These are phyloP conservation scores for Poeciliopsis turrubarensis DNA, from an alignment of 2,113 vertebrate species.

Conservation along the genomic window DNA sequence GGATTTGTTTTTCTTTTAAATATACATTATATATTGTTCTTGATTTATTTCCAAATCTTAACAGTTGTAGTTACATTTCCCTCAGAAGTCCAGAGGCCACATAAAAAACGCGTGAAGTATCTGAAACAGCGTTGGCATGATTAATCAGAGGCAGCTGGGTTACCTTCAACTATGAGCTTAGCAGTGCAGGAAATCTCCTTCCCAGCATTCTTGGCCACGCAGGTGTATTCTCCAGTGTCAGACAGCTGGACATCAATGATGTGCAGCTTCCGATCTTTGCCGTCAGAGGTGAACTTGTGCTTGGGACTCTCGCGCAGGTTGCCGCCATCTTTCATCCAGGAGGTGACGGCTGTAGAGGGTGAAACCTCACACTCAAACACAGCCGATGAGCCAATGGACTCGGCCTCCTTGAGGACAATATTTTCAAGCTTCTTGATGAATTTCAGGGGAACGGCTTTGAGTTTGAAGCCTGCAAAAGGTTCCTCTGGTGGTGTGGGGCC, in stretches of 20 bases:
- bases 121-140: background rate
- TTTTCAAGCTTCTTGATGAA: conserved; percentile 97
- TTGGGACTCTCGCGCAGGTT: conserved; percentile 96
- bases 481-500: conserved; percentile 91
- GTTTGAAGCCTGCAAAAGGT: conserved; percentile 91
- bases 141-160: background rate
- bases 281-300: conserved; percentile 95
- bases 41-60: too few species aligned
- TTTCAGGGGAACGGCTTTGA: conserved; percentile 96
- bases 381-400: conserved; percentile 93
- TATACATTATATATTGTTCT: too few species aligned
- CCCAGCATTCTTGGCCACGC: conserved; percentile 91
- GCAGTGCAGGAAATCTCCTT: conserved; percentile 95
- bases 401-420: conserved; percentile 91
- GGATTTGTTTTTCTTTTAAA: too few species aligned
- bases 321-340: conserved; percentile 96
- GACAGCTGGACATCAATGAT: conserved; percentile 97
- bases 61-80: too few species aligned
- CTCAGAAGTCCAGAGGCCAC: too few species aligned
- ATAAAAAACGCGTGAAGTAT: background rate
- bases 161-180: conserved; percentile 98
- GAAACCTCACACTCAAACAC: conserved; percentile 97
- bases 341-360: conserved; percentile 92
- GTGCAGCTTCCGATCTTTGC: conserved; percentile 94
- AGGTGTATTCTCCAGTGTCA: conserved; percentile 97